Conservation (phyloP, 2,113 vertebrate genomes). For the Rattus rattus region DNA sequence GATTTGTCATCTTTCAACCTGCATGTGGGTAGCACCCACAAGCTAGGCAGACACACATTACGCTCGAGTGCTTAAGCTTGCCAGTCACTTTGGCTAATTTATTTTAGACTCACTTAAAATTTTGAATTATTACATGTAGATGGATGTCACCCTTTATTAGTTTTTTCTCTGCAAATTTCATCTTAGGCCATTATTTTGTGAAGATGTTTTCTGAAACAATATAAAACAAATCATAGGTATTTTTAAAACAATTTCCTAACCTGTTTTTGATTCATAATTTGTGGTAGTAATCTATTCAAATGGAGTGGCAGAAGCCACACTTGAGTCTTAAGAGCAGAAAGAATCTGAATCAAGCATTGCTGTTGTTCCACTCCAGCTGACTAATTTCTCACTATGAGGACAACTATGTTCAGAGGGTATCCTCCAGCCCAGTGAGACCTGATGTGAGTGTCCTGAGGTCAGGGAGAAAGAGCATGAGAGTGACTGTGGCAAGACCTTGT, state of each 20-base stretch:
- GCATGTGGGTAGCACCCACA: too few species aligned
- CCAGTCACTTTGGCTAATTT: neutral
- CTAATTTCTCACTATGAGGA: neutral
- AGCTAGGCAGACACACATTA: neutral
- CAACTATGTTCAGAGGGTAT: neutral
- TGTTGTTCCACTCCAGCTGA: neutral
- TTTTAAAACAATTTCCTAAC: neutral
- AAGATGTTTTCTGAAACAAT: constrained; percentile 39
- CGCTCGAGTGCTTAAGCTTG: neutral
- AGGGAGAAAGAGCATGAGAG: neutral
- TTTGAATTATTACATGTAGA: neutral
- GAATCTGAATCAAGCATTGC: too few species aligned
- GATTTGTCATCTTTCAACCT: too few species aligned
- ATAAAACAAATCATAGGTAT: neutral
- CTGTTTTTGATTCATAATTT: constrained; percentile 4
- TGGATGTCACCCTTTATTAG: neutral
- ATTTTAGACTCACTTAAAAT: neutral
- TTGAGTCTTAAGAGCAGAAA: neutral
- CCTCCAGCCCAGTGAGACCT: neutral
- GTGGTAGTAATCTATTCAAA: constrained; percentile 30
- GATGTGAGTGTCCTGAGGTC: neutral
- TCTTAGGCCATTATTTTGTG: constrained; percentile 2
- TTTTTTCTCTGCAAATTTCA: constrained; percentile 5
- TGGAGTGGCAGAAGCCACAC: neutral
- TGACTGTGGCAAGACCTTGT: neutral